Evolutionary conservation across 2,113 vertebrate species (phyloP).

Genomic region (Cyphomyrus plagiostoma): DNA sequence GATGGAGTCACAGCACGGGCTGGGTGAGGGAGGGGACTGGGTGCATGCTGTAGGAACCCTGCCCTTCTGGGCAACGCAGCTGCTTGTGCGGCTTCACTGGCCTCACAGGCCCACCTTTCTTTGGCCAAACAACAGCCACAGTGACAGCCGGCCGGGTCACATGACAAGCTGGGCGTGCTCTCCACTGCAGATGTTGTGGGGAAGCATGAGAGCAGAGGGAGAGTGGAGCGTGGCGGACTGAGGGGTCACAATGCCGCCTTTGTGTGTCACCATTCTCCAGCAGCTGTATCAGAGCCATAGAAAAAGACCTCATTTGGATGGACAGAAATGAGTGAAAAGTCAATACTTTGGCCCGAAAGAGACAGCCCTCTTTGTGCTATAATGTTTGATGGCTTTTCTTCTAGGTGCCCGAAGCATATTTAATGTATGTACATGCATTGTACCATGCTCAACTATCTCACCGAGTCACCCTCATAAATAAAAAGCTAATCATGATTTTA

Average conservation of each 20-base stretch:
- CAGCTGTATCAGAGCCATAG: slow-evolving; percentile 31
- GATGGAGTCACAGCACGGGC: background rate
- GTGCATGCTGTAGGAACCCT: background rate
- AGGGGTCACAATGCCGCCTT: slow-evolving; percentile 35
- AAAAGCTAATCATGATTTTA: background rate
- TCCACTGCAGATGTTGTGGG: slow-evolving; percentile 43
- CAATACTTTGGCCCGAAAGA: slow-evolving; percentile 23
- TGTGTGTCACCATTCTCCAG: slow-evolving; percentile 29
- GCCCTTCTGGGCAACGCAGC: background rate
- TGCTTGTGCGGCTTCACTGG: background rate
- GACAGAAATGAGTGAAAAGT: slow-evolving; percentile 31
- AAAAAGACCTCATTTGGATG: slow-evolving; percentile 17
- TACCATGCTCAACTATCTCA: slow-evolving; percentile 1
- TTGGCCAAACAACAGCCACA: slow-evolving; percentile 41
- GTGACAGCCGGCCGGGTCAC: slow-evolving; percentile 48
- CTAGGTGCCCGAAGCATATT: background rate
- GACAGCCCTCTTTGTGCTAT: slow-evolving; percentile 18
- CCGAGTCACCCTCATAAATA: slow-evolving; percentile 7
- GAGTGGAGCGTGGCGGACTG: slow-evolving; percentile 19
- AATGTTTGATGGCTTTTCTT: slow-evolving; percentile 13
- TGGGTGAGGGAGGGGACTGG: background rate
- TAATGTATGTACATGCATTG: slow-evolving; percentile 3
- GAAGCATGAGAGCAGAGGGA: slow-evolving; percentile 24
- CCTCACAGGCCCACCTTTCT: slow-evolving; percentile 14
- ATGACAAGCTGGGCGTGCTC: slow-evolving; percentile 37